A percentile compares a stretch with the other conserved stretches of the same genome.
These are phyloP conservation scores for Misgurnus anguillicaudatus DNA, from an alignment of 2,113 vertebrate genomes.

Conservation along the genomic window DNA sequence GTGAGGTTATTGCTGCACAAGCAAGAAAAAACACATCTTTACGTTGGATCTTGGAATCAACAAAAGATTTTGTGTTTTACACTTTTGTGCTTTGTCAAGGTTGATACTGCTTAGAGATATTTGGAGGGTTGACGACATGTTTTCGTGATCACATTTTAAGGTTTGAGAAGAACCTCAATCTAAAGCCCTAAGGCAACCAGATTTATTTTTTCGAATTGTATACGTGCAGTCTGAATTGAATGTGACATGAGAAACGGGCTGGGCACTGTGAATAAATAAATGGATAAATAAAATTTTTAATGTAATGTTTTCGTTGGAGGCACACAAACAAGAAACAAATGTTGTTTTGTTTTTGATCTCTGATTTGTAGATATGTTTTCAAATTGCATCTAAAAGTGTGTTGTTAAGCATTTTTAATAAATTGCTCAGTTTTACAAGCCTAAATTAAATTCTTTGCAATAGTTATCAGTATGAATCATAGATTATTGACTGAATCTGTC, in stretches of 20 bases:
- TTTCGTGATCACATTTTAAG: background rate
- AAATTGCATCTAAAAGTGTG: background rate
- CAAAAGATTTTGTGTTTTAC: conserved; percentile 62
- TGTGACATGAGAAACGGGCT: conserved; percentile 22
- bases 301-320: background rate
- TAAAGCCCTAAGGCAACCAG: background rate
- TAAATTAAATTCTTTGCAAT: background rate
- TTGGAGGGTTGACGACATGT: background rate
- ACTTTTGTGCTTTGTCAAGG: conserved; percentile 59
- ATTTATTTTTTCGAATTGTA: conserved; percentile 46
- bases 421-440: background rate
- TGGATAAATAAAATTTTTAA: conserved; percentile 6
- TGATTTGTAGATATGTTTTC: background rate
- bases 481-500: background rate
- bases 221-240: conserved; percentile 34
- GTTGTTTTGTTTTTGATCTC: background rate
- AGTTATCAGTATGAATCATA: background rate
- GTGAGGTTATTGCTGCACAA: conserved; percentile 17
- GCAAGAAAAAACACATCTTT: background rate
- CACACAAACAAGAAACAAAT: background rate
- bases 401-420: conserved; percentile 1
- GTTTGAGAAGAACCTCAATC: conserved; percentile 14
- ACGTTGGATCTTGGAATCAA: background rate
- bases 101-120: conserved; percentile 46
- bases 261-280: conserved; percentile 12